Evolutionary conservation across 2,797 vertebrate genomes (phyloP).

Genomic region (Myotis daubentonii): DNA sequence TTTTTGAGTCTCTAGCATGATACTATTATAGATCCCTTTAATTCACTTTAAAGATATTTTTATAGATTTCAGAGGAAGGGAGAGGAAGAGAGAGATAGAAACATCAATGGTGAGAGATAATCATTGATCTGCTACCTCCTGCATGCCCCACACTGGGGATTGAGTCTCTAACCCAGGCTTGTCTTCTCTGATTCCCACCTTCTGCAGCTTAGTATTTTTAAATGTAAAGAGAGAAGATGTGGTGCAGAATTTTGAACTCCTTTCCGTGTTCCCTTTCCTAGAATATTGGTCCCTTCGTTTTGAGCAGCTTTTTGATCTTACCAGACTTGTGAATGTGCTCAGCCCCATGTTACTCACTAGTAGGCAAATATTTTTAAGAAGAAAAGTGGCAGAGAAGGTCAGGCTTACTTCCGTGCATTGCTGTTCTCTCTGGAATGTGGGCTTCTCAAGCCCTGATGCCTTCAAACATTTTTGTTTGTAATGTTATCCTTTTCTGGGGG

Average conservation of each 20-base stretch:
- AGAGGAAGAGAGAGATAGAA: too few species aligned
- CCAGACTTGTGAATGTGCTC: background rate
- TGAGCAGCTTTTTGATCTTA: slow-evolving; percentile 11
- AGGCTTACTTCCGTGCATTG: too few species aligned
- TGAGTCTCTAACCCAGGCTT: background rate
- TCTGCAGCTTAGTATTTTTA: slow-evolving; percentile 17
- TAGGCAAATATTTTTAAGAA: background rate
- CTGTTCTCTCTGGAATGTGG: background rate
- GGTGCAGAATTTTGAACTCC: background rate
- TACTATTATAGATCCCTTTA: background rate
- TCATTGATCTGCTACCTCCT: too few species aligned
- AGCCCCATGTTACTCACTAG: background rate
- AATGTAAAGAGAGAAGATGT: slow-evolving; percentile 1
- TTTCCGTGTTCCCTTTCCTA: slow-evolving; percentile 37
- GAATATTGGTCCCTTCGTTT: slow-evolving; percentile 1
- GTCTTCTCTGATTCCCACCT: background rate
- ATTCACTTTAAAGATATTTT: too few species aligned
- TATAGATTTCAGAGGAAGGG: too few species aligned
- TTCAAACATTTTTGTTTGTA: background rate
- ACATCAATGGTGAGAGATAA: too few species aligned
- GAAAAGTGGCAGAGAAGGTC: background rate
- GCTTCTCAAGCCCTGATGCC: background rate
- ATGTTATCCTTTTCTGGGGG: background rate
- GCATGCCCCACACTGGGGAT: too few species aligned
- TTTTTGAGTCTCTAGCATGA: background rate